Percentiles rank a stretch among this genome's conserved stretches.
Conservation (phyloP, 2,797 vertebrate species). For the Falco novaeseelandiae region DNA sequence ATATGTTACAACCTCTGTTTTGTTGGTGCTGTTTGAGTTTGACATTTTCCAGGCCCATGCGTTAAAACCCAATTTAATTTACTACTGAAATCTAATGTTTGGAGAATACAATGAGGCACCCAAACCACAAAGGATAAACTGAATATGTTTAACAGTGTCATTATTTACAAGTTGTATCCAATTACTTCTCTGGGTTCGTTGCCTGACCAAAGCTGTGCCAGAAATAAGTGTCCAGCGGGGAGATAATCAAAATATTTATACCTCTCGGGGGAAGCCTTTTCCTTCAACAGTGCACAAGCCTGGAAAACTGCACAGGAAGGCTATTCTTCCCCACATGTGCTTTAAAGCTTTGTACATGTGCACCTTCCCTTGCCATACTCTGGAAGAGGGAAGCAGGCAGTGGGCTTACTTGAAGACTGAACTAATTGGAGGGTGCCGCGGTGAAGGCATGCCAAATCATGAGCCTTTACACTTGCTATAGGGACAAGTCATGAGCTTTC, state of each 20-base stretch:
- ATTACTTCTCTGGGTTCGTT: background rate
- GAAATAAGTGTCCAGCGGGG: background rate
- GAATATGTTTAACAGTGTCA: background rate
- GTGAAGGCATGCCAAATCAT: background rate
- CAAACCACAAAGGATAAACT: background rate
- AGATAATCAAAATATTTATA: background rate
- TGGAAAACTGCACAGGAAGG: background rate
- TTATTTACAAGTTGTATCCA: background rate
- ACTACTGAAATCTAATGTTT: background rate
- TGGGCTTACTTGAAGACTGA: background rate
- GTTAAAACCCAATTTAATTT: background rate
- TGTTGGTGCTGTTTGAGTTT: background rate
- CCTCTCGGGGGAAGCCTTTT: background rate
- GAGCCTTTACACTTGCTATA: background rate
- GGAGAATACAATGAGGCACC: background rate
- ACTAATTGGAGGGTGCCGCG: background rate
- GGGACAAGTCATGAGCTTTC: background rate
- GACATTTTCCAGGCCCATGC: background rate
- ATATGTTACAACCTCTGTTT: background rate
- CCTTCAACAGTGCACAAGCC: background rate
- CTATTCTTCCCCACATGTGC: background rate
- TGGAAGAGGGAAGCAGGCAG: background rate
- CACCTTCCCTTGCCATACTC: background rate
- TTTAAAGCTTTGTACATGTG: background rate
- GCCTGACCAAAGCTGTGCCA: background rate